Evolutionary conservation across 1,140 invertebrate genomes (phyloP).

Genomic region (Hestina assimilis): DNA sequence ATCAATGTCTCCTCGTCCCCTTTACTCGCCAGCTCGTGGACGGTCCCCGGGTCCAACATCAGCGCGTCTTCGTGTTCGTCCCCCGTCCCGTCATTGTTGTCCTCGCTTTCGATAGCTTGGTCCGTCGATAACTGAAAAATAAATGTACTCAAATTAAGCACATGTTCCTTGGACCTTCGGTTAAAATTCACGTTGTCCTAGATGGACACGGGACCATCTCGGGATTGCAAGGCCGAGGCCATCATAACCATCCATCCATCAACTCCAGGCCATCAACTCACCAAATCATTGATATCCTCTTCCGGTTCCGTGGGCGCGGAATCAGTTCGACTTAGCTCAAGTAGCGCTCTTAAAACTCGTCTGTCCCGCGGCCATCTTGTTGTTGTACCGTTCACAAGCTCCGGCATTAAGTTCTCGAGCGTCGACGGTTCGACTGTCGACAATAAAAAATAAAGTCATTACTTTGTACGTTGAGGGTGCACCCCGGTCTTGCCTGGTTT

Average conservation of each 20-base stretch:
- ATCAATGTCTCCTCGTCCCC: conserved; percentile 61
- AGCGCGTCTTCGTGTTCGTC: conserved; percentile 48
- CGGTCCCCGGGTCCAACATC: conserved; percentile 44
- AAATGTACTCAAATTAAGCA: conserved; percentile 7
- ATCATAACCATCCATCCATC: background rate
- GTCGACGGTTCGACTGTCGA: conserved; percentile 42
- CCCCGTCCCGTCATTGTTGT: conserved; percentile 37
- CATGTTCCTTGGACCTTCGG: no score
- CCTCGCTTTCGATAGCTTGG: conserved; percentile 41
- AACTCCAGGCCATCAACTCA: conserved; percentile 22
- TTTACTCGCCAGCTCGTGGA: conserved; percentile 53
- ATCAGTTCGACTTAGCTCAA: conserved; percentile 59
- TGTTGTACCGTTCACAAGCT: conserved; percentile 48
- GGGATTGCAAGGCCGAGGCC: no score
- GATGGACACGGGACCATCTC: no score
- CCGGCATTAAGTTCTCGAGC: conserved; percentile 61
- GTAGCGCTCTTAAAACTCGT: conserved; percentile 55
- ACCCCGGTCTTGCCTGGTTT: no score
- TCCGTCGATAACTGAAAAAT: conserved; percentile 41
- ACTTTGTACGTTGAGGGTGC: no score
- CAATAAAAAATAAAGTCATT: conserved; percentile 11
- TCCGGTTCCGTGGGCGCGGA: conserved; percentile 34
- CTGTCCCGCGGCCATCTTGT: conserved; percentile 59
- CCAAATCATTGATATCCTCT: conserved; percentile 36
- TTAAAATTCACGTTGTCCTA: no score